These are phyloP conservation scores for Centrocercus urophasianus DNA, from an alignment of 2,113 vertebrate genomes.

Conservation along the genomic window DNA sequence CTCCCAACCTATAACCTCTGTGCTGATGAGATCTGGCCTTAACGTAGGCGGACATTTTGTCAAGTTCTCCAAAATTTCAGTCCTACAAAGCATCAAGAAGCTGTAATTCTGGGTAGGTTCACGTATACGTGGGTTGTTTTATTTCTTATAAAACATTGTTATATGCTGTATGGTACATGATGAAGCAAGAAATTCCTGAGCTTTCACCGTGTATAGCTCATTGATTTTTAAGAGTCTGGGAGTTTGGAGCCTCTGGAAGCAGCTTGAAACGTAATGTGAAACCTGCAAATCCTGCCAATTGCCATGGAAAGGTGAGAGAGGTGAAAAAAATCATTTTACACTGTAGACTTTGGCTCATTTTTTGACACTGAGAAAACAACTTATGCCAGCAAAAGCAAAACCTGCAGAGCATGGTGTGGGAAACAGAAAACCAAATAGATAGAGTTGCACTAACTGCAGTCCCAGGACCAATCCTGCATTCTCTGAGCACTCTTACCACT, in stretches of 20 bases:
- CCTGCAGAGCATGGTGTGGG: neutral
- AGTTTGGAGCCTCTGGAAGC: constrained; percentile 65
- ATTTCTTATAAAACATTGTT: constrained; percentile 8
- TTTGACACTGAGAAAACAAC: constrained; percentile 70
- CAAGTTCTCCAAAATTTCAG: neutral
- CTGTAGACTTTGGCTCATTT: constrained; percentile 64
- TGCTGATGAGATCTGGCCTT: neutral
- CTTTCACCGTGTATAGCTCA: constrained; percentile 67
- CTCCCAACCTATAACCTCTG: neutral
- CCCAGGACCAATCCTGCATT: neutral
- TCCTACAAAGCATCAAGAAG: neutral
- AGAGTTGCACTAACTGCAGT: neutral
- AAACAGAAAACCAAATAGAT: neutral
- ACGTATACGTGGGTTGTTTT: neutral
- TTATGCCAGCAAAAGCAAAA: constrained; percentile 61
- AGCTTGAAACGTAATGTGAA: constrained; percentile 64
- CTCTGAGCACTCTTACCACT: neutral
- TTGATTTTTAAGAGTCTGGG: constrained; percentile 73
- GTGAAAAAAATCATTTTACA: constrained; percentile 72
- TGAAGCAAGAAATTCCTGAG: constrained; percentile 68
- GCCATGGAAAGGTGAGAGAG: constrained; percentile 70
- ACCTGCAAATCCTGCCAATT: constrained; percentile 71
- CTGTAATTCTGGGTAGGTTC: neutral
- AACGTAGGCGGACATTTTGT: neutral
- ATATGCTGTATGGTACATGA: constrained; percentile 24